phyloP scores from a whole-genome alignment of 2,888 invertebrate genomes.

The Scaptodrosophila latifasciaeformis region DNA sequence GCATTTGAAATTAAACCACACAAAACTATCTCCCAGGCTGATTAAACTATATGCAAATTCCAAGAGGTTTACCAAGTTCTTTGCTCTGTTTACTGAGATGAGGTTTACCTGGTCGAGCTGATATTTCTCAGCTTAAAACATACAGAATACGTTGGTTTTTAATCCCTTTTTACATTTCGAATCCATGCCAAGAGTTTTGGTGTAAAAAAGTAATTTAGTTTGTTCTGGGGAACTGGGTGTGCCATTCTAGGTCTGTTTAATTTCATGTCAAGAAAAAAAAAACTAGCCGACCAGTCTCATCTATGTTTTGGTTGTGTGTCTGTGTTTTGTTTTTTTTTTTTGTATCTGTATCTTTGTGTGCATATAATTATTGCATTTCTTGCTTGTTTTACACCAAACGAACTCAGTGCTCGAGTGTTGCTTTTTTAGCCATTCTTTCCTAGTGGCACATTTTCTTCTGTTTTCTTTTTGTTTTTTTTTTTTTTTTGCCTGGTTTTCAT shows the following conservation, averaged over 20 bases:
- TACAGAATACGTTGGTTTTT: slow-evolving; percentile 54
- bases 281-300: slow-evolving; percentile 14
- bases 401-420: slow-evolving; percentile 42
- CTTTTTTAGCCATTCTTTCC: slow-evolving; percentile 42
- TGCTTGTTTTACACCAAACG: slow-evolving; percentile 48
- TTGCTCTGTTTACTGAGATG: not conserved
- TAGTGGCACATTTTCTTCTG: slow-evolving; percentile 63
- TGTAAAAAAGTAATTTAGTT: slow-evolving; percentile 61
- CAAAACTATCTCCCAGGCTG: slow-evolving; percentile 13
- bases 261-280: slow-evolving; percentile 69
- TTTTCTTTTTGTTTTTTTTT: too few species aligned
- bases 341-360: slow-evolving; percentile 46
- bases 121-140: too few species aligned
- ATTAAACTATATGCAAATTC: slow-evolving; percentile 18
- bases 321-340: slow-evolving; percentile 9
- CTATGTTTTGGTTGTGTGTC: slow-evolving; percentile 11
- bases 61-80: slow-evolving; percentile 35
- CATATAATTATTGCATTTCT: slow-evolving; percentile 68
- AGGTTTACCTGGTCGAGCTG: not conserved
- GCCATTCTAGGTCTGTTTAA: slow-evolving; percentile 45
- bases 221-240: slow-evolving; percentile 22
- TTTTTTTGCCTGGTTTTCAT: slow-evolving; percentile 43
- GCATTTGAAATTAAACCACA: slow-evolving; percentile 47
- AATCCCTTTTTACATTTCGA: slow-evolving; percentile 65
- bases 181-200: slow-evolving; percentile 60